Evolutionary conservation across 2,113 vertebrate species (phyloP).

Genomic region (Myanophis thanlyinensis): DNA sequence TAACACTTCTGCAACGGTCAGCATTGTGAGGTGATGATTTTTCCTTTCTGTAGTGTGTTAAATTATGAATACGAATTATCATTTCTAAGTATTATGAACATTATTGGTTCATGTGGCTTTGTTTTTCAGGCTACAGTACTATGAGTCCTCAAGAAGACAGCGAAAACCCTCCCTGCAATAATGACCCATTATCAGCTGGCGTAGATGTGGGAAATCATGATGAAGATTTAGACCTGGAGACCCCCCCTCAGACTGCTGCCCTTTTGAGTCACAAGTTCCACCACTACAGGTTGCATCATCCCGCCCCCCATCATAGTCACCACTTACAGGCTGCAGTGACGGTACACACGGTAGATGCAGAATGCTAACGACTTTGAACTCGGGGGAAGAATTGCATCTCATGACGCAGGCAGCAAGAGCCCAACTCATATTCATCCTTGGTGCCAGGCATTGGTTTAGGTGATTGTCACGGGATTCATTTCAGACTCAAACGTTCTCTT

Average conservation of each 20-base stretch:
- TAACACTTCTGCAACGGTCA: background rate
- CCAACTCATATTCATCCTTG: constrained; percentile 7
- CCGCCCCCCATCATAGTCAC: constrained; percentile 85
- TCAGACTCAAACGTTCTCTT: background rate
- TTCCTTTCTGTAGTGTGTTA: background rate
- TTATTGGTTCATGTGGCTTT: background rate
- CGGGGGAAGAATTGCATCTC: background rate
- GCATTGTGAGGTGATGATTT: background rate
- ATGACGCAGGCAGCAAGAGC: background rate
- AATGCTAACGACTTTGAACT: constrained; percentile 78
- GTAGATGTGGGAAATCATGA: constrained; percentile 95
- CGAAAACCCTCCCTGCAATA: constrained; percentile 93
- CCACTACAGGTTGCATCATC: constrained; percentile 90
- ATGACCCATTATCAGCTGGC: constrained; percentile 88
- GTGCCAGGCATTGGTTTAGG: background rate
- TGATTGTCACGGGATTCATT: background rate
- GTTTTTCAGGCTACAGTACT: constrained; percentile 89
- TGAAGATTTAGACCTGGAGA: constrained; percentile 93
- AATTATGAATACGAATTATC: background rate
- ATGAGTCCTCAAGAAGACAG: constrained; percentile 99
- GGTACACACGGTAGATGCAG: constrained; percentile 93
- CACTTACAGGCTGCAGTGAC: constrained; percentile 95
- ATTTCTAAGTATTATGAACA: background rate
- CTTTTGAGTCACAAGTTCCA: constrained; percentile 95
- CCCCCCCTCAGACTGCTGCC: constrained; percentile 91